phyloP scores from a whole-genome alignment of 1,140 invertebrate species.

The Drusus annulatus region DNA sequence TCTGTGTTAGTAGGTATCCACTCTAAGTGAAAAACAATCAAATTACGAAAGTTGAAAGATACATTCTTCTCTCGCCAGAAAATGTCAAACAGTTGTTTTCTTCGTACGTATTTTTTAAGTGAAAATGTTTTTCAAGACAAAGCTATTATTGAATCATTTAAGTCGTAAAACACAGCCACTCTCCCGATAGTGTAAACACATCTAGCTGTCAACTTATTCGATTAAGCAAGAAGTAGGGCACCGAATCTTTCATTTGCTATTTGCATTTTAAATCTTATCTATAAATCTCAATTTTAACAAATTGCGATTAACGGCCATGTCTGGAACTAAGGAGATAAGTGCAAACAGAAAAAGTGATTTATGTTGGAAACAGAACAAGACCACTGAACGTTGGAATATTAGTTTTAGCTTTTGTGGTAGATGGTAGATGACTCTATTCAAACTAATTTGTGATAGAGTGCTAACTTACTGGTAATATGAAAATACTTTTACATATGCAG shows the following conservation, averaged over 20 bases:
- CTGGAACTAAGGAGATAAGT: neutral
- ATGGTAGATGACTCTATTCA: no score
- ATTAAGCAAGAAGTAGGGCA: slow-evolving; percentile 33
- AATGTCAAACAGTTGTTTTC: neutral
- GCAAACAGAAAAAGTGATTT: no score
- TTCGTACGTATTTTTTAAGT: neutral
- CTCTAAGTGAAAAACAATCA: no score
- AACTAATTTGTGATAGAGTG: no score
- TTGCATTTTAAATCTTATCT: slow-evolving; percentile 28
- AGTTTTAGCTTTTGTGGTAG: no score
- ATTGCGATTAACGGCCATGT: slow-evolving; percentile 23
- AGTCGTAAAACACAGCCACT: slow-evolving; percentile 20
- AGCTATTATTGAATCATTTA: neutral
- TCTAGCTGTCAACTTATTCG: slow-evolving; percentile 37
- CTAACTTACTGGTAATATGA: no score
- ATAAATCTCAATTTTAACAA: slow-evolving; percentile 34
- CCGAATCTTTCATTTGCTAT: slow-evolving; percentile 38
- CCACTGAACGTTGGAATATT: no score
- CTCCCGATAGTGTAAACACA: slow-evolving; percentile 5
- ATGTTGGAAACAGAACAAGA: neutral
- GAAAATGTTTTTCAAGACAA: neutral
- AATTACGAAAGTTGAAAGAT: no score
- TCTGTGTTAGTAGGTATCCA: no score
- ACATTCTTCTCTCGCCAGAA: no score
- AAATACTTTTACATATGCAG: no score